Conservation (phyloP, 2,113 vertebrate species). For the Hypomesus transpacificus region DNA sequence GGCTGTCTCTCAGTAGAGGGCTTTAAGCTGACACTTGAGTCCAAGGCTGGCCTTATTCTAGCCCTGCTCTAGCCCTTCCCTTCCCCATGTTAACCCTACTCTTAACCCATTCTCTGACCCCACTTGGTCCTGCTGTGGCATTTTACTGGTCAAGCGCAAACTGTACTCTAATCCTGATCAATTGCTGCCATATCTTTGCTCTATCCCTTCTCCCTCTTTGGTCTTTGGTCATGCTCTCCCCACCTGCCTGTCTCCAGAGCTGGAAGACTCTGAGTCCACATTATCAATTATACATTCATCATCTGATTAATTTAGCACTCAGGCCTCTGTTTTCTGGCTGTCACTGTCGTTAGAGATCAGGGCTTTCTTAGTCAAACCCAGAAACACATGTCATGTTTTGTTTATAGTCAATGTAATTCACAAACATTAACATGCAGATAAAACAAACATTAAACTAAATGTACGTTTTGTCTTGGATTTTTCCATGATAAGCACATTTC, state of each 20-base stretch:
- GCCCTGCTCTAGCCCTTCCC: not conserved
- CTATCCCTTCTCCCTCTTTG: not conserved
- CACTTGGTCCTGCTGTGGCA: too few relatives aligned
- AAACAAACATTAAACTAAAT: too few relatives aligned
- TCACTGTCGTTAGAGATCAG: conserved; percentile 39
- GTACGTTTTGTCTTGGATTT: too few relatives aligned
- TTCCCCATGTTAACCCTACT: not conserved
- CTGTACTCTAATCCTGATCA: too few relatives aligned
- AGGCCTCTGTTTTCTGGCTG: conserved; percentile 26
- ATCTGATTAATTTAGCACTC: not conserved
- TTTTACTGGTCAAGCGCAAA: too few relatives aligned
- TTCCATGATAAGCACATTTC: not conserved
- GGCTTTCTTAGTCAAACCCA: not conserved
- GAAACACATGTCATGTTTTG: not conserved
- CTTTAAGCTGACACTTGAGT: not conserved
- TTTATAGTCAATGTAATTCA: too few relatives aligned
- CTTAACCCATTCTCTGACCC: not conserved
- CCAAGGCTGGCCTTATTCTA: not conserved
- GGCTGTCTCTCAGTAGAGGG: not conserved
- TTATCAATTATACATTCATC: not conserved
- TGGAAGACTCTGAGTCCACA: not conserved
- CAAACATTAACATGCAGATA: too few relatives aligned
- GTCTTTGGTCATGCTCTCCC: not conserved
- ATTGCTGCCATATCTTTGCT: too few relatives aligned
- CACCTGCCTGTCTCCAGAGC: not conserved